Conservation (phyloP, 2,113 vertebrate genomes). For the Aptenodytes patagonicus region DNA sequence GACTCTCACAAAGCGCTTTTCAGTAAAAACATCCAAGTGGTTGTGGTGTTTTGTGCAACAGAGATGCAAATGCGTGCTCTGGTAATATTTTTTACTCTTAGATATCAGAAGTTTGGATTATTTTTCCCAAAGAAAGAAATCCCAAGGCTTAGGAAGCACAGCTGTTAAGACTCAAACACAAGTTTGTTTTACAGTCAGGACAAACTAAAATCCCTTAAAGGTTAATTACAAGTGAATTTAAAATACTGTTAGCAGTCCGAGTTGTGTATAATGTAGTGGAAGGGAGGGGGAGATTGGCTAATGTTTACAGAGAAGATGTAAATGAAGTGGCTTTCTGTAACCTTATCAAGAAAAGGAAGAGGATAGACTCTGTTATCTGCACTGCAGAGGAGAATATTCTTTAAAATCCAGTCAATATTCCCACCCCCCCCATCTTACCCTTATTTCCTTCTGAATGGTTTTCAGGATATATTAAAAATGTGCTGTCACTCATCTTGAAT, state of each 20-base stretch:
- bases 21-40: background rate
- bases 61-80: background rate
- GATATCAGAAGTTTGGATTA: background rate
- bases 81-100: background rate
- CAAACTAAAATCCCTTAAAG: conserved; percentile 27
- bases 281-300: background rate
- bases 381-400: conserved; percentile 5
- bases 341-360: background rate
- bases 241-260: background rate
- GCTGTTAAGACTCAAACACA: background rate
- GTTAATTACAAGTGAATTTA: conserved; percentile 33
- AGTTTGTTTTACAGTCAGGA: background rate
- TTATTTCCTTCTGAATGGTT: background rate
- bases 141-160: background rate
- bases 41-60: background rate
- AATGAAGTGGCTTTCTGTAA: background rate
- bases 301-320: background rate
- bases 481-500: background rate
- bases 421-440: background rate
- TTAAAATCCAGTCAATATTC: background rate
- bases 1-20: background rate
- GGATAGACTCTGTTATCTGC: background rate
- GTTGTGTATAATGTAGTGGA: background rate
- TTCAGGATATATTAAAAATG: conserved; percentile 26
- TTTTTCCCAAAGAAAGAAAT: conserved; percentile 18